phyloP scores from a whole-genome alignment of 2,113 vertebrate species.

The Jacana jacana region DNA sequence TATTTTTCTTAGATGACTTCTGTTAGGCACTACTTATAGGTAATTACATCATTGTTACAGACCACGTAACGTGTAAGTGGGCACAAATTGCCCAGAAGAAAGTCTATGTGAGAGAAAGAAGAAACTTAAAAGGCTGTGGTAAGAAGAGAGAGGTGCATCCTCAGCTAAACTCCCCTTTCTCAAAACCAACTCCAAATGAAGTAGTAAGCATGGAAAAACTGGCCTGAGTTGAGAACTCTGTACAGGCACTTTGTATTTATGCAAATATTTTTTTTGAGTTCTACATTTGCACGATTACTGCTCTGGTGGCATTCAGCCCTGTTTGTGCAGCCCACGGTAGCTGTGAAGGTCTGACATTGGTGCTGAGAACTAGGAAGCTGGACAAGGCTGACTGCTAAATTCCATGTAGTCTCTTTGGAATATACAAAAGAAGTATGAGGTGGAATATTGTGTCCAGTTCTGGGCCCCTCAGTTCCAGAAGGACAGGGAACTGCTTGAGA shows the following conservation, averaged over 20 bases:
- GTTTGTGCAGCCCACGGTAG: background rate
- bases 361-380: background rate
- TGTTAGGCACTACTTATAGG: background rate
- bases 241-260: background rate
- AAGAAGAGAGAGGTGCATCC: background rate
- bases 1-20: background rate
- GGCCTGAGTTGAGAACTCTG: background rate
- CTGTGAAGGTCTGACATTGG: background rate
- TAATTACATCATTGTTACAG: background rate
- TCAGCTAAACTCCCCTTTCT: background rate
- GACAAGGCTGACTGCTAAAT: background rate
- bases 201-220: background rate
- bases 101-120: background rate
- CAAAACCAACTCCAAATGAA: background rate
- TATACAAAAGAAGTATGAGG: background rate
- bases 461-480: too few relatives aligned
- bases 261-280: background rate
- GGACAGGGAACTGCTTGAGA: too few relatives aligned
- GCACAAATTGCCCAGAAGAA: background rate
- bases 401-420: background rate
- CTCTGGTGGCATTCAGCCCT: background rate
- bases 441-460: too few relatives aligned
- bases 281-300: fast-evolving
- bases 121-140: background rate
- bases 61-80: background rate